Conservation (phyloP, 2,113 vertebrate species). For the Malurus melanocephalus region DNA sequence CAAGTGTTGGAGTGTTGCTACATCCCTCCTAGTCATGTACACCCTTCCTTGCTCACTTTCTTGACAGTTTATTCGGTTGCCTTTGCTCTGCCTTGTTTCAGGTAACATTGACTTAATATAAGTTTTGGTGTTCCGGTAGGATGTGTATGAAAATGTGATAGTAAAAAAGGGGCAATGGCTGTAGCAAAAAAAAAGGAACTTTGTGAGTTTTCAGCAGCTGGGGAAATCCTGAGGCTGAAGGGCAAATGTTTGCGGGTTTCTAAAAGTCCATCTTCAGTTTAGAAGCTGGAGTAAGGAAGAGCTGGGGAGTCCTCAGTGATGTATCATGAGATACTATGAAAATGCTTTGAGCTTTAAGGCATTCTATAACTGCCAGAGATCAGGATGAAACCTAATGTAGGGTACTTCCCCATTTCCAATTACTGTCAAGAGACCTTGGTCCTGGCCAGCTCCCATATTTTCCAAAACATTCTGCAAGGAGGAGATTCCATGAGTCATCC, state of each 20-base stretch:
- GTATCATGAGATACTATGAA: neutral
- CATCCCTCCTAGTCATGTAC: neutral
- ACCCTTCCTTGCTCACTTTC: neutral
- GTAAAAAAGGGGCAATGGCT: neutral
- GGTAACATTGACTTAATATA: neutral
- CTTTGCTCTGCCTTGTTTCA: conserved; percentile 7
- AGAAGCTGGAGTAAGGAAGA: neutral
- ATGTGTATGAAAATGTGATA: neutral
- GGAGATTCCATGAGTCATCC: neutral
- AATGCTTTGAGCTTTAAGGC: neutral
- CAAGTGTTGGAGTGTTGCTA: too few species aligned
- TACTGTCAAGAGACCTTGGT: neutral
- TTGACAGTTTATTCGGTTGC: neutral
- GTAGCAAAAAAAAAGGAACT: neutral
- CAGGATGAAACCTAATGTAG: neutral
- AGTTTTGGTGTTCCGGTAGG: neutral
- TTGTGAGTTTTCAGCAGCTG: neutral
- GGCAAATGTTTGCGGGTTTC: neutral
- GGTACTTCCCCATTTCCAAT: neutral
- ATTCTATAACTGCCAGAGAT: neutral
- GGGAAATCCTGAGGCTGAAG: neutral
- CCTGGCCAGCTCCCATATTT: neutral
- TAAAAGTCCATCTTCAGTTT: neutral
- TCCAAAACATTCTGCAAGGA: neutral
- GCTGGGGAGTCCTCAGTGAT: neutral